Evolutionary conservation across 2,113 vertebrate species (phyloP), one percentile per base, ranked within the genome.

Genomic region (Ifrita kowaldi): DNA sequence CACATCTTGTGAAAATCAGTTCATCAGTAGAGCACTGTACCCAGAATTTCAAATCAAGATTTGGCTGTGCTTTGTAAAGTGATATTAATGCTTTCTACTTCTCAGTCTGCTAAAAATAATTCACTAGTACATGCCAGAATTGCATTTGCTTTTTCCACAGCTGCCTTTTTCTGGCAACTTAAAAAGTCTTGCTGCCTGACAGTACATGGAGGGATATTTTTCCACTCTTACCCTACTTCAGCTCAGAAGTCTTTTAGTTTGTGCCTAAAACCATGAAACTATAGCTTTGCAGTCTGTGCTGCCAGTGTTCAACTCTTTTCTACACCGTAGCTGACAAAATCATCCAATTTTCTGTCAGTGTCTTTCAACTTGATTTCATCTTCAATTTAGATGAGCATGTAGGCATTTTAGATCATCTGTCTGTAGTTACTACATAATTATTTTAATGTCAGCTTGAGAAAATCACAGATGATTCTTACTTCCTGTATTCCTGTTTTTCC

Each of bases 191-290:
- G 9, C 62, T 49, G 9, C 52, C 62, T 68, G 52, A 77, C 4
- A 77, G n/a, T 28, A 42, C 6, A 7, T 60, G 47, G 16, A 49
- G 17, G 33, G 2, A 0, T 1, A 26, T 4, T 74, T 4, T 70
- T 1, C 17, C 20, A 21, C 6, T 55, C 16, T 37, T 47, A 19
- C 4, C 8, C 74, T 63, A 23, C 9, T 68, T 78, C 7, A 63
- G 0, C 33, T 75, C 18, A 19, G 50, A 81, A 77, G 7, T 68
- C 33, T 46, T 27, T 42, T 26, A 30, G 11, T 59, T 84, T 49
- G 10, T 53, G 19, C 41, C 21, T 75, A 37, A 83, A 88, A 20
- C 8, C 12, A 3, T 75, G n/a, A 83, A 88, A 20, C 8, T 11
- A 3, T 13, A 13, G 27, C 12, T 81, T 84, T 44, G 9, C 35